These are phyloP conservation scores for Morphnarchus princeps DNA, from an alignment of 2,113 vertebrate species.

Conservation along the genomic window DNA sequence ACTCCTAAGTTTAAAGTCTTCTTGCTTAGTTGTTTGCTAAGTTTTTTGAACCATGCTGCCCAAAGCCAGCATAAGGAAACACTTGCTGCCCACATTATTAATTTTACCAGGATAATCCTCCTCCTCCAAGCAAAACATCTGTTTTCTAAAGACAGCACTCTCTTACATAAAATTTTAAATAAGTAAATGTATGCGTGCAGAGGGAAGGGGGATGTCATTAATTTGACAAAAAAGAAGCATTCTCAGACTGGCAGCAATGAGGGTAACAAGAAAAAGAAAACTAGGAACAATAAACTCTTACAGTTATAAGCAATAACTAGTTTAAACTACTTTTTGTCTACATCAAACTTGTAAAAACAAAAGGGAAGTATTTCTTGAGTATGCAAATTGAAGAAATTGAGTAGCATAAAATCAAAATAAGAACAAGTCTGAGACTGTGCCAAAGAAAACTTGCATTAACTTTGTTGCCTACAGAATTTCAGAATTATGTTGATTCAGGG, in stretches of 20 bases:
- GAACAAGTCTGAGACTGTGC: neutral
- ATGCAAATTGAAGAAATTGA: slow-evolving; percentile 36
- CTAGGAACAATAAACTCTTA: neutral
- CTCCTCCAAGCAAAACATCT: slow-evolving; percentile 12
- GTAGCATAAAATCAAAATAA: slow-evolving; percentile 2
- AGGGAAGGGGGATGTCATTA: neutral
- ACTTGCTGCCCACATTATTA: neutral
- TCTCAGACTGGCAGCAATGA: neutral
- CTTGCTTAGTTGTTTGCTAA: neutral
- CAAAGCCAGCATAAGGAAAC: neutral
- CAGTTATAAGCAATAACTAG: neutral
- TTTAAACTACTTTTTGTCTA: neutral
- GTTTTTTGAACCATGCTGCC: neutral
- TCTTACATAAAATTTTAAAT: neutral
- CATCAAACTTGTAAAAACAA: neutral
- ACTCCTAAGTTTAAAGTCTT: neutral
- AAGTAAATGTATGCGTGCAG: neutral
- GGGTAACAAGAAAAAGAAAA: neutral
- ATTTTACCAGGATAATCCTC: neutral
- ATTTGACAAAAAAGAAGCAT: neutral
- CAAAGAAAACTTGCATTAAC: slow-evolving; percentile 24
- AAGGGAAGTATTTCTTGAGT: slow-evolving; percentile 21
- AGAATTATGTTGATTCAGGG: slow-evolving; percentile 33
- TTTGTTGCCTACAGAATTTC: slow-evolving; percentile 28
- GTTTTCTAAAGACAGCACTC: neutral